Evolutionary conservation across 2,113 vertebrate species (phyloP).

Genomic region (Xyrauchen texanus): DNA sequence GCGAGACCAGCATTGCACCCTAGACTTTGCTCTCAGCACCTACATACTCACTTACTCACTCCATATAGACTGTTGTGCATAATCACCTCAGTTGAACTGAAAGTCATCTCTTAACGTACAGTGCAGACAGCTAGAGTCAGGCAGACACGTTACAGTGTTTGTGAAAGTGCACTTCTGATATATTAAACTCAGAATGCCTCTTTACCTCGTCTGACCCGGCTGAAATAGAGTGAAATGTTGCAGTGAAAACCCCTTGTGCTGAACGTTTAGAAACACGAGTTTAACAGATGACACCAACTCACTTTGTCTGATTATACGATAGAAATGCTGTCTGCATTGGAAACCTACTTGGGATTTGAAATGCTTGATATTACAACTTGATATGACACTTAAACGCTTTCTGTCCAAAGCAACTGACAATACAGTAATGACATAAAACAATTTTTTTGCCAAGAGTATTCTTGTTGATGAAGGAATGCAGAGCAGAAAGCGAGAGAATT

Average conservation of each 20-base stretch:
- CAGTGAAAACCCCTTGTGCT: background rate
- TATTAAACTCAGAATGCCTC: background rate
- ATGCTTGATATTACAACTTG: too few species aligned
- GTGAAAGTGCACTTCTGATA: slow-evolving; percentile 29
- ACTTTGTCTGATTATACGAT: background rate
- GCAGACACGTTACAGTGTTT: slow-evolving; percentile 8
- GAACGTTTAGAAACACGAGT: slow-evolving; percentile 26
- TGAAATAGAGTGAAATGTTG: slow-evolving; percentile 36
- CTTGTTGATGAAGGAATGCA: too few species aligned
- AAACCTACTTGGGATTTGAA: background rate
- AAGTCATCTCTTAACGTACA: slow-evolving; percentile 4
- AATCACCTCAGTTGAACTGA: background rate
- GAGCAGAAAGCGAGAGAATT: too few species aligned
- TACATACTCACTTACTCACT: background rate
- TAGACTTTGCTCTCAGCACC: too few species aligned
- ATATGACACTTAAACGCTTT: too few species aligned
- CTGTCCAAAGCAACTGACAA: too few species aligned
- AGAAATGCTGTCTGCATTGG: slow-evolving; percentile 23
- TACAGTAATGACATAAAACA: too few species aligned
- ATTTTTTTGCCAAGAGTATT: too few species aligned
- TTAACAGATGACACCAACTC: slow-evolving; percentile 24
- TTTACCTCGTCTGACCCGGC: background rate
- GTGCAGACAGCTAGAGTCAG: background rate
- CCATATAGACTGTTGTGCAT: background rate
- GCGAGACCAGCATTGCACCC: background rate